Conservation (phyloP, 92 coral and sea anemone genomes). For the Umimayanthus kanabou region DNA sequence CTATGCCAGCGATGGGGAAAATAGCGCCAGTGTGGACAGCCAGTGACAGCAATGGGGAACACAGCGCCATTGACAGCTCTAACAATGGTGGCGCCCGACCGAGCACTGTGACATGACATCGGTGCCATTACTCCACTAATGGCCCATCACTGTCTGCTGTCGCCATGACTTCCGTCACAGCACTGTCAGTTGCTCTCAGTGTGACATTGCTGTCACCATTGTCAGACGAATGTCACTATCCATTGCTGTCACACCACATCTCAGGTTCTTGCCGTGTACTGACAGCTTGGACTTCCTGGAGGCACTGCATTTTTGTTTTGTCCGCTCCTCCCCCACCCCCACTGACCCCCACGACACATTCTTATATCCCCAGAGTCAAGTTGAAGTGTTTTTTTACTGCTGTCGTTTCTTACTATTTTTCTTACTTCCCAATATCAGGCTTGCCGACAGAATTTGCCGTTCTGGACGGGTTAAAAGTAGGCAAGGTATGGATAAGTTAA, state of each 20-base stretch:
- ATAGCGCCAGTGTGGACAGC: too few relatives aligned
- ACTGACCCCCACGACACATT: neutral
- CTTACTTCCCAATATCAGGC: neutral
- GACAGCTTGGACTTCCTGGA: neutral
- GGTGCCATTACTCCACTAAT: too few relatives aligned
- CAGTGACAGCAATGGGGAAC: too few relatives aligned
- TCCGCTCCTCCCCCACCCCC: too few relatives aligned
- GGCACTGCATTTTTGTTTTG: too few relatives aligned
- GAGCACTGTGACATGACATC: too few relatives aligned
- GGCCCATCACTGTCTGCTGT: too few relatives aligned
- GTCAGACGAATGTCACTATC: too few relatives aligned
- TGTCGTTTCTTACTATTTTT: neutral
- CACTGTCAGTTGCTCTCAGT: neutral
- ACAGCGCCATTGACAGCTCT: too few relatives aligned
- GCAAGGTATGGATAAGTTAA: conserved; percentile 56
- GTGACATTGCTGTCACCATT: neutral
- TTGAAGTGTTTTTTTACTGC: neutral
- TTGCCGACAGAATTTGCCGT: conserved; percentile 64
- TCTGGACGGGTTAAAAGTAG: conserved; percentile 79
- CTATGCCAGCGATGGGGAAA: too few relatives aligned
- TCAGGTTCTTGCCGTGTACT: neutral
- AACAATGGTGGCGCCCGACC: too few relatives aligned
- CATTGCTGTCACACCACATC: neutral
- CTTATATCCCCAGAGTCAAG: neutral
- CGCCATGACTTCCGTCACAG: neutral